Base-by-base conservation (phyloP, 2,113 vertebrate species). In the Xenopus borealis region DNA sequence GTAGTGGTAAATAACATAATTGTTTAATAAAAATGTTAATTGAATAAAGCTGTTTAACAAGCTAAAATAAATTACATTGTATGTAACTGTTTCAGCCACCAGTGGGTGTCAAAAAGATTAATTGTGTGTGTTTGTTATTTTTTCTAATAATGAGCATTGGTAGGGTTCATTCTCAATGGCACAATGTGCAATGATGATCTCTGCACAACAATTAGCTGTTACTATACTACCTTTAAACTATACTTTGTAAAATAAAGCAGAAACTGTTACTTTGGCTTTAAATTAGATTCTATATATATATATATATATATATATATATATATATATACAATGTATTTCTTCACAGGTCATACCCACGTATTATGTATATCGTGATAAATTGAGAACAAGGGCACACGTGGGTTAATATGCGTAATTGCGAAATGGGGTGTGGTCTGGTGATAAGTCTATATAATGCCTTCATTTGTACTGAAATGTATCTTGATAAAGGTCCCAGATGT, bases 41-140 rank as follows among this genome's bases (percentile, higher is more conserved):
- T 40, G 33, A 40, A 40, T 40, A 40, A 40, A 40, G 7, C 33
- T 40, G 33, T 65, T 69, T 69, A 52, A 55, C 47, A 62, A n/a
- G 27, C 50, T 63, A n/a, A 76, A 76, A 69, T 76, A 47, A 62
- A 76, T 76, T 69, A 30, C 73, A 46, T 64, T 70, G 66, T 75
- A 40, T 53, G 66, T 62, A 53, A 62, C 57, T 55, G 16, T 70
- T 70, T 76, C 69, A 70, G 66, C 62, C 66, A 76, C 50, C 66
- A 70, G 45, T 70, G 62, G 46, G 58, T 76, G 67, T 69, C 61
- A 76, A 23, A 11, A 14, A 69, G 66, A 76, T 76, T 69, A 76
- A 76, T 70, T 70, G 58, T 30, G 47, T 70, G 66, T 70, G 57
- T 69, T 70, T 70, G 58, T 76, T 70, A 50, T 44, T 63, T 75